Evolutionary conservation across 1,140 invertebrate genomes (phyloP).

Genomic region (Trichonephila clavipes): DNA sequence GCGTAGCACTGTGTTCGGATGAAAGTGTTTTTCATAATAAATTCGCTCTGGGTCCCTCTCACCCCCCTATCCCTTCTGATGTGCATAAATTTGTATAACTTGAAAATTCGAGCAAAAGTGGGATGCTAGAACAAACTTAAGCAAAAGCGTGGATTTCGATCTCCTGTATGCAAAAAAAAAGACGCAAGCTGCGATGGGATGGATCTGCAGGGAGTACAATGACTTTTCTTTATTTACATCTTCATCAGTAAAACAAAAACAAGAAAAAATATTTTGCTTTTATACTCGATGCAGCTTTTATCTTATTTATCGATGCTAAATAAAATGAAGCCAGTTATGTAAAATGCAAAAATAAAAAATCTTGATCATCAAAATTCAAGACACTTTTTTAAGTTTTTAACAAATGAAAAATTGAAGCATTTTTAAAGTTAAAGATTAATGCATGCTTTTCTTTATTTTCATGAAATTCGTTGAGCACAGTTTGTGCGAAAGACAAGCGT

Average conservation of each 20-base stretch:
- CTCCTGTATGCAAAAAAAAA: not conserved
- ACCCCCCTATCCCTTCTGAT: not conserved
- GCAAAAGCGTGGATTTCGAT: not conserved
- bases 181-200: not conserved
- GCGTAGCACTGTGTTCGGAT: not conserved
- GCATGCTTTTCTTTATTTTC: too few species aligned
- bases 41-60: not conserved
- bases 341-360: too few species aligned
- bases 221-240: not conserved
- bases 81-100: slow-evolving; percentile 20
- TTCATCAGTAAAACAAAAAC: not conserved
- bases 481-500: too few species aligned
- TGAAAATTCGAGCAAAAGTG: not conserved
- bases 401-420: too few species aligned
- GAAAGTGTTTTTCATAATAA: slow-evolving; percentile 27
- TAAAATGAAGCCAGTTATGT: too few species aligned
- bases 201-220: not conserved
- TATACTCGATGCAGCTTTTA: too few species aligned
- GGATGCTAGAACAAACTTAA: not conserved
- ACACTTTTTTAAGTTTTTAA: too few species aligned
- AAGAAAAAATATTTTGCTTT: not conserved
- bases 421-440: too few species aligned
- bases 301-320: too few species aligned
- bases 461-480: too few species aligned
- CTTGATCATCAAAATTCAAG: too few species aligned